phyloP scores from a whole-genome alignment of 2,113 vertebrate species.

The Psettodes erumei region DNA sequence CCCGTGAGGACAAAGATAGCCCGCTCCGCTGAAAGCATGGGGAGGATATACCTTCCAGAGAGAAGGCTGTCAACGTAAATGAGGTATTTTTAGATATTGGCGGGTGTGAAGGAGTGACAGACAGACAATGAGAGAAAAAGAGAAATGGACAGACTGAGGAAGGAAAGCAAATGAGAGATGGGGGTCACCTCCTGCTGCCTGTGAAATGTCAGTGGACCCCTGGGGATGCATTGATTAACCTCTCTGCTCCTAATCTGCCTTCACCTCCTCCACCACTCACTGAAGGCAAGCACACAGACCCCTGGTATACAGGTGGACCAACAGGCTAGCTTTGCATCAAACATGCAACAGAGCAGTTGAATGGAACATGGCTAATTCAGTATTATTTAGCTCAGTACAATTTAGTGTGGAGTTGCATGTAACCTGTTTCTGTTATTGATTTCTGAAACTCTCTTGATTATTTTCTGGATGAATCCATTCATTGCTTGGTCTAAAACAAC shows the following conservation, averaged over 20 bases:
- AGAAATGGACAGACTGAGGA: slow-evolving; percentile 40
- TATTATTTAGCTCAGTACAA: not conserved
- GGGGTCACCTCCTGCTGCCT: slow-evolving; percentile 66
- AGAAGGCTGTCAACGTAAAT: slow-evolving; percentile 38
- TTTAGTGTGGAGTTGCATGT: too few species aligned
- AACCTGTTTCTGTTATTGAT: not conserved
- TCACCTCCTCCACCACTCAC: slow-evolving; percentile 53
- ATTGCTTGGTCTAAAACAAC: not conserved
- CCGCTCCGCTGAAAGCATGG: slow-evolving; percentile 10
- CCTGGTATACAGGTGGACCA: slow-evolving; percentile 46
- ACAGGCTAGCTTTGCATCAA: slow-evolving; percentile 26
- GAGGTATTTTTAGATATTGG: slow-evolving; percentile 48
- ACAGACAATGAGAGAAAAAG: slow-evolving; percentile 56
- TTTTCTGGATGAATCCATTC: not conserved
- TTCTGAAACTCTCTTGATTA: not conserved
- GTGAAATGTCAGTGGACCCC: slow-evolving; percentile 79
- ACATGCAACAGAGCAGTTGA: slow-evolving; percentile 19
- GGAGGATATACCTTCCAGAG: slow-evolving; percentile 37
- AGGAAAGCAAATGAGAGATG: slow-evolving; percentile 63
- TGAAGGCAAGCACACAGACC: slow-evolving; percentile 43
- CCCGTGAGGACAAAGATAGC: slow-evolving; percentile 56
- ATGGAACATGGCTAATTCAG: not conserved
- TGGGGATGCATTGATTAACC: slow-evolving; percentile 81
- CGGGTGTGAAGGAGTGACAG: slow-evolving; percentile 38
- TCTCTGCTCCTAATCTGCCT: slow-evolving; percentile 66